Evolutionary conservation across 92 coral and sea anemone species (phyloP).

Genomic region (Epizoanthus scotinus): DNA sequence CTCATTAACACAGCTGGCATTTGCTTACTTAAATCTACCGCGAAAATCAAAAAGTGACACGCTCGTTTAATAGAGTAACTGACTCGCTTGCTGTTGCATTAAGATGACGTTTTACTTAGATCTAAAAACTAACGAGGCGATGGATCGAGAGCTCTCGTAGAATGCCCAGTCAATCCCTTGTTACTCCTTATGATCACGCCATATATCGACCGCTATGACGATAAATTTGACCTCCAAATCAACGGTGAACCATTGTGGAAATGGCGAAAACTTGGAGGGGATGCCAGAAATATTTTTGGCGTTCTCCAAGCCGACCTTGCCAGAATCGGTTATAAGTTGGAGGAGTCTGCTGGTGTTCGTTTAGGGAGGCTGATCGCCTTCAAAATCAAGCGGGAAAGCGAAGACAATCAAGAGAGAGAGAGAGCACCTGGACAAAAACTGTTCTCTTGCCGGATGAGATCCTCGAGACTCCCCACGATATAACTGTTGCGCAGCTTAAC

Average conservation of each 20-base stretch:
- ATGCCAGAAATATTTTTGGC: not conserved
- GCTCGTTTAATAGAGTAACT: not conserved
- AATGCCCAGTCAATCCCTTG: slow-evolving; percentile 15
- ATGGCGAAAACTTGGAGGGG: slow-evolving; percentile 17
- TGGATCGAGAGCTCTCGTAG: slow-evolving; percentile 39
- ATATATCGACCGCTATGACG: slow-evolving; percentile 22
- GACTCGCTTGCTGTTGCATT: no score
- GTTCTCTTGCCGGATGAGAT: not conserved
- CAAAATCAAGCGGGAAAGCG: slow-evolving; percentile 13
- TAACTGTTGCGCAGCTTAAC: no score
- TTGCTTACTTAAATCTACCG: slow-evolving; percentile 3
- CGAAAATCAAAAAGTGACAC: not conserved
- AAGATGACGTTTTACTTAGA: not conserved
- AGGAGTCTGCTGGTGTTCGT: slow-evolving; percentile 39
- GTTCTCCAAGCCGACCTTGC: slow-evolving; percentile 18
- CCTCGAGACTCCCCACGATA: not conserved
- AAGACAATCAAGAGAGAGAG: not conserved
- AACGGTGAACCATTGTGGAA: slow-evolving; percentile 8
- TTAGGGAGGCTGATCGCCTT: not conserved
- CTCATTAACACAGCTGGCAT: not conserved
- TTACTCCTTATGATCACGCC: slow-evolving; percentile 32
- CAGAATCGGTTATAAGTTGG: not conserved
- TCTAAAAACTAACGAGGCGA: not conserved
- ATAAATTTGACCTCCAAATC: slow-evolving; percentile 6
- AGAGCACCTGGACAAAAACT: not conserved